phyloP scores from a whole-genome alignment of 2,113 vertebrate species.

The Thalassarche chlororhynchos region DNA sequence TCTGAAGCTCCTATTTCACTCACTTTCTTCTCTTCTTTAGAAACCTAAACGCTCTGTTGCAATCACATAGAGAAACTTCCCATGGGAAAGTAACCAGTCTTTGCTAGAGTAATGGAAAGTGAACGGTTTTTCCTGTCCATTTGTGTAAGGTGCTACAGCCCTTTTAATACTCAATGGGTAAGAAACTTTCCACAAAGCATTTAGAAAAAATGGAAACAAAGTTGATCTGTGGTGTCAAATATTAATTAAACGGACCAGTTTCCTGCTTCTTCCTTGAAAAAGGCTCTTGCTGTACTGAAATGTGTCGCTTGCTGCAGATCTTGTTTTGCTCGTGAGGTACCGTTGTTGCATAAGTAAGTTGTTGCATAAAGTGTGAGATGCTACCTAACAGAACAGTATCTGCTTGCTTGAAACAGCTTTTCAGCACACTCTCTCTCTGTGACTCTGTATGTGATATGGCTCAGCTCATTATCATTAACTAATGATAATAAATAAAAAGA shows the following conservation, averaged over 20 bases:
- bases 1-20: not conserved
- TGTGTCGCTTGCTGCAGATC: not conserved
- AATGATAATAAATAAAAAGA: not conserved
- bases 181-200: not conserved
- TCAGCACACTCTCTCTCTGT: not conserved
- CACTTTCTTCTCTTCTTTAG: not conserved
- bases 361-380: not conserved
- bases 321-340: not conserved
- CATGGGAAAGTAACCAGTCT: not conserved
- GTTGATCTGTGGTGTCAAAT: not conserved
- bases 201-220: not conserved
- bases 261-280: not conserved
- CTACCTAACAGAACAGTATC: not conserved
- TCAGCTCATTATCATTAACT: not conserved
- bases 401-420: not conserved
- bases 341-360: not conserved
- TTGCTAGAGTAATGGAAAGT: not conserved
- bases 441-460: not conserved
- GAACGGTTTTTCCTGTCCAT: not conserved
- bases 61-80: not conserved
- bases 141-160: not conserved
- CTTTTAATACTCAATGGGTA: not conserved
- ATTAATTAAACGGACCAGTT: not conserved
- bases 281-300: not conserved
- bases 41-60: not conserved